phyloP scores from a whole-genome alignment of 2,888 invertebrate genomes.

The Drosophila acutilabella region DNA sequence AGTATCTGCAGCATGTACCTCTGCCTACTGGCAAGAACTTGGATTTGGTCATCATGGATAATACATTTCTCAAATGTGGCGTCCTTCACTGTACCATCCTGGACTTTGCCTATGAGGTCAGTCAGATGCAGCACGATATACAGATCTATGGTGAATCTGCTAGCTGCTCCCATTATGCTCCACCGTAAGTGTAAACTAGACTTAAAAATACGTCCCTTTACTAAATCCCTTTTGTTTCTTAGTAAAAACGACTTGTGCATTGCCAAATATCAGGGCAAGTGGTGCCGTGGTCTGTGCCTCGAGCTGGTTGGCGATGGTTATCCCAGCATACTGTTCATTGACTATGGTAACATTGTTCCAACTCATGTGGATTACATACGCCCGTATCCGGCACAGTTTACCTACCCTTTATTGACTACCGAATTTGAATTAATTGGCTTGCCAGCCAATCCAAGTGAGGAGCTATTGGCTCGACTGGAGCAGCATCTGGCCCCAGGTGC shows the following conservation, averaged over 20 bases:
- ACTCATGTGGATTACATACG: slow-evolving; percentile 77
- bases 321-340: slow-evolving; percentile 83
- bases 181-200: slow-evolving; percentile 66
- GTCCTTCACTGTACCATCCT: slow-evolving; percentile 77
- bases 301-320: slow-evolving; percentile 83
- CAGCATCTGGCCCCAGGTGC: slow-evolving; percentile 34
- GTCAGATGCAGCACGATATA: slow-evolving; percentile 76
- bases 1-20: slow-evolving; percentile 67
- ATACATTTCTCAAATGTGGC: slow-evolving; percentile 73
- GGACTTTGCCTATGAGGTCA: slow-evolving; percentile 73
- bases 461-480: slow-evolving; percentile 35
- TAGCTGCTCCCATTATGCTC: slow-evolving; percentile 63
- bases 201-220: too few relatives aligned
- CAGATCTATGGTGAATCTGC: slow-evolving; percentile 72
- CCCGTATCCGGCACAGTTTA: slow-evolving; percentile 82
- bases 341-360: slow-evolving; percentile 81
- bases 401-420: slow-evolving; percentile 76
- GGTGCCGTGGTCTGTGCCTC: slow-evolving; percentile 83
- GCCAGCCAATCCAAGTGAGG: slow-evolving; percentile 17
- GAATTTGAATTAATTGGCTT: slow-evolving; percentile 77
- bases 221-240: not conserved
- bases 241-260: slow-evolving; percentile 81
- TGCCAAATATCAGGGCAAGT: slow-evolving; percentile 78
- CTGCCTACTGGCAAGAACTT: slow-evolving; percentile 75
- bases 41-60: slow-evolving; percentile 81